Percentiles rank a stretch among this genome's conserved stretches.
phyloP scores from a whole-genome alignment of 1,140 invertebrate species.

The Formica exsecta region DNA sequence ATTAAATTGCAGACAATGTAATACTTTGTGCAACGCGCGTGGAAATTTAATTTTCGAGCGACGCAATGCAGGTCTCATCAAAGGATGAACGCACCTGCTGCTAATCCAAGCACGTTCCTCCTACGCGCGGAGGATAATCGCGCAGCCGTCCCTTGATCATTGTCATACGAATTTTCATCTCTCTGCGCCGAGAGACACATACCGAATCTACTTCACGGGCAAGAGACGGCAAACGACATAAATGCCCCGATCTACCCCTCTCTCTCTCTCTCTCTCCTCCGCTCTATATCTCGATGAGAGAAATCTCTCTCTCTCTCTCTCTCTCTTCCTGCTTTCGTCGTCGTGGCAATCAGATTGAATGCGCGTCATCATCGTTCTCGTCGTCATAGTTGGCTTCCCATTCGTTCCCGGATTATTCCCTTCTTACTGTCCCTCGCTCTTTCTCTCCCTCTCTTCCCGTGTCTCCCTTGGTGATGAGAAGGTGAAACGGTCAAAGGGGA shows the following conservation, averaged over 20 bases:
- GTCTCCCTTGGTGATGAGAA: constrained; percentile 51
- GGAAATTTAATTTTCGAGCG: background rate
- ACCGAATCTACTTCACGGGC: constrained; percentile 59
- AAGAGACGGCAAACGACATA: constrained; percentile 51
- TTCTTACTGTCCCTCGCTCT: constrained; percentile 45
- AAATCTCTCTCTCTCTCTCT: background rate
- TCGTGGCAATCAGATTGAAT: constrained; percentile 73
- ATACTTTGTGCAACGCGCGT: background rate
- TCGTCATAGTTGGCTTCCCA: constrained; percentile 42
- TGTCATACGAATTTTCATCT: constrained; percentile 54
- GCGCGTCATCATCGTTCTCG: constrained; percentile 73
- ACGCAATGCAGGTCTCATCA: constrained; percentile 1
- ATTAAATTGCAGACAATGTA: background rate
- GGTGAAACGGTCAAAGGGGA: constrained; percentile 7
- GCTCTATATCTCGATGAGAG: constrained; percentile 7
- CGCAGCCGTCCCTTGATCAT: constrained; percentile 43
- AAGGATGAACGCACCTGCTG: constrained; percentile 16
- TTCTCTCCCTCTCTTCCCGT: constrained; percentile 32
- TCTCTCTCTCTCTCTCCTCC: constrained; percentile 25
- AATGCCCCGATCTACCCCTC: constrained; percentile 50
- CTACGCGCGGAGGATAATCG: constrained; percentile 4
- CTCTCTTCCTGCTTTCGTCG: constrained; percentile 5
- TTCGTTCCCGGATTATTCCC: constrained; percentile 51
- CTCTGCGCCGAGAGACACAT: constrained; percentile 19
- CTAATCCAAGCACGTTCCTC: constrained; percentile 27